Percentiles rank a stretch among this genome's conserved stretches.
Conservation (phyloP, 2,113 vertebrate species). For the Nycticryphes semicollaris region DNA sequence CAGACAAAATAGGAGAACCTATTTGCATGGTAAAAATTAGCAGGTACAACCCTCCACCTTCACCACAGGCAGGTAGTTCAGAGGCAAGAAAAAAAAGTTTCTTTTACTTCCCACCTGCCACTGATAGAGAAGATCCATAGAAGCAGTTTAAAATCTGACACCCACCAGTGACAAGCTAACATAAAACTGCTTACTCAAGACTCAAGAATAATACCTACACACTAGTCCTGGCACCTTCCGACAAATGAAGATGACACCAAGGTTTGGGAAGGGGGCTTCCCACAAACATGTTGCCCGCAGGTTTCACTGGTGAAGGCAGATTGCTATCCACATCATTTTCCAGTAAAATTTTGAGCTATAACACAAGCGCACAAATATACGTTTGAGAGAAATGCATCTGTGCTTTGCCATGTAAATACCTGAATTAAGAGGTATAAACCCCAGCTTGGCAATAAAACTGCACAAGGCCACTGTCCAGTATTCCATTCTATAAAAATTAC, state of each 20-base stretch:
- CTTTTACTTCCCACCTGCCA: neutral
- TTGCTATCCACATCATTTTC: neutral
- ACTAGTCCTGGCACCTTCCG: neutral
- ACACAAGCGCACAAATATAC: neutral
- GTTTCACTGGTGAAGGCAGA: neutral
- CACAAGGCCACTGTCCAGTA: constrained; percentile 34
- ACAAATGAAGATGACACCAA: neutral
- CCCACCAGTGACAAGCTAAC: neutral
- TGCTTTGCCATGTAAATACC: neutral
- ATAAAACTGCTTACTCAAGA: neutral
- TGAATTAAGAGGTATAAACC: neutral
- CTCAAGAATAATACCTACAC: neutral
- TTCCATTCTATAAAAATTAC: constrained; percentile 29
- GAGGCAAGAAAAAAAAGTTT: neutral
- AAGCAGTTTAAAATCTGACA: neutral
- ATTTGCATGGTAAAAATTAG: neutral
- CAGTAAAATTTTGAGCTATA: neutral
- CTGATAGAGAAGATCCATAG: neutral
- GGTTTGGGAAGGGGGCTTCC: neutral
- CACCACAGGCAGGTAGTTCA: neutral
- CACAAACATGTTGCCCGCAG: neutral
- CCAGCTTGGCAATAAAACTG: neutral
- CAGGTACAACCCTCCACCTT: neutral
- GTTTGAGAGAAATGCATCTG: neutral
- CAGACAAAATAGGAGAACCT: neutral